phyloP scores from a whole-genome alignment of 2,888 invertebrate genomes.

The Masnerella sp. region DNA sequence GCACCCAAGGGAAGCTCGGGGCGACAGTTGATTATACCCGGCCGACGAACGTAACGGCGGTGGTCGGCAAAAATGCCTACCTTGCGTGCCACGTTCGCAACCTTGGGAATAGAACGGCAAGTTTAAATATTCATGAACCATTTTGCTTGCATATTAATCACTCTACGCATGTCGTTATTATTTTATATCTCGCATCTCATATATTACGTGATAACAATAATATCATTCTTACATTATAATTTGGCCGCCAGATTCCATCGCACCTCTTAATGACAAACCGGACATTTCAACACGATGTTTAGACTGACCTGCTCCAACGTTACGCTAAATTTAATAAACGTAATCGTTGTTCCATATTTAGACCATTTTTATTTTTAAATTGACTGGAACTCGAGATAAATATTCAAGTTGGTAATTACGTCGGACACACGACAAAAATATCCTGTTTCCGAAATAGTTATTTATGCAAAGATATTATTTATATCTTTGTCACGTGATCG shows the following conservation, averaged over 20 bases:
- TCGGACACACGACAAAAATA: too few relatives aligned
- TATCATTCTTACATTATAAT: slow-evolving; percentile 47
- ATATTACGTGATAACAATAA: slow-evolving; percentile 47
- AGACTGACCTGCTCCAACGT: not conserved
- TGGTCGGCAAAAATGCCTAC: slow-evolving; percentile 75
- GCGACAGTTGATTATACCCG: slow-evolving; percentile 74
- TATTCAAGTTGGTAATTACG: too few relatives aligned
- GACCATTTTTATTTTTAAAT: too few relatives aligned
- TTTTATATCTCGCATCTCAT: slow-evolving; percentile 22
- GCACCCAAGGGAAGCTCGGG: slow-evolving; percentile 71
- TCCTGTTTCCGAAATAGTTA: too few relatives aligned
- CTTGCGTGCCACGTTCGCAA: slow-evolving; percentile 75
- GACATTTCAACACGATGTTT: slow-evolving; percentile 17
- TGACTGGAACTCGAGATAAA: too few relatives aligned
- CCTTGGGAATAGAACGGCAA: slow-evolving; percentile 75
- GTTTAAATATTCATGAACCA: slow-evolving; percentile 60
- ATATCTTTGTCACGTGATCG: too few relatives aligned
- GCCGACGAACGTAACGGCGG: slow-evolving; percentile 74
- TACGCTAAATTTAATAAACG: too few relatives aligned
- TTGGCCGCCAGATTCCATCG: slow-evolving; percentile 24
- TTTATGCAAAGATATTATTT: too few relatives aligned
- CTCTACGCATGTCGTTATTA: slow-evolving; percentile 41
- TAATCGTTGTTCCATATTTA: too few relatives aligned
- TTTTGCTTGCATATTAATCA: slow-evolving; percentile 58
- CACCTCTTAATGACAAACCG: slow-evolving; percentile 17